phyloP scores from a whole-genome alignment of 2,113 vertebrate genomes.

The Cochlearius cochlearius region DNA sequence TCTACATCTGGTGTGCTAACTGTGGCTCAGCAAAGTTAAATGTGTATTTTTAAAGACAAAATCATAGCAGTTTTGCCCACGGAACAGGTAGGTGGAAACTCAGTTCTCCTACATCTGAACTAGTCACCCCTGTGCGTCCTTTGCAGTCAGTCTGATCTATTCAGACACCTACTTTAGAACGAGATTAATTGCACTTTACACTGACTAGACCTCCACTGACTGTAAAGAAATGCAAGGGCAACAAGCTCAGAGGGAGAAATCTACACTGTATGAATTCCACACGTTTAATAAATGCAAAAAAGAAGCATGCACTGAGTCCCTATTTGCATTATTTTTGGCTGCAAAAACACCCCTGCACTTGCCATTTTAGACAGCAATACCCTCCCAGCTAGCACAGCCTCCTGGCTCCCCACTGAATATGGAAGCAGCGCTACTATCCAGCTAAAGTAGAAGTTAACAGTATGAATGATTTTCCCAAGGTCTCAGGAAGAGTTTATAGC shows the following conservation, averaged over 20 bases:
- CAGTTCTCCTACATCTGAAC: slow-evolving; percentile 31
- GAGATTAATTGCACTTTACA: background rate
- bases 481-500: background rate
- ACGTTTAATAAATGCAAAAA: background rate
- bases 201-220: background rate
- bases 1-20: slow-evolving; percentile 47
- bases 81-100: slow-evolving; percentile 39
- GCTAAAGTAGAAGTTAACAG: background rate
- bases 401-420: background rate
- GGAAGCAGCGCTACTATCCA: background rate
- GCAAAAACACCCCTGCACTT: background rate
- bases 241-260: background rate
- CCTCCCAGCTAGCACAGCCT: background rate
- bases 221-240: background rate
- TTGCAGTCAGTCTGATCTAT: background rate
- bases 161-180: slow-evolving; percentile 1
- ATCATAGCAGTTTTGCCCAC: slow-evolving; percentile 45
- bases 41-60: slow-evolving; percentile 31
- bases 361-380: background rate
- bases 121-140: background rate
- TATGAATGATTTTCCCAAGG: background rate
- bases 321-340: background rate
- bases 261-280: background rate
- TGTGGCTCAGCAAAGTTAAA: slow-evolving; percentile 28
- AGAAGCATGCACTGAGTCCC: background rate